Conservation (phyloP, 2,888 invertebrate species). For the Notodromas monacha region DNA sequence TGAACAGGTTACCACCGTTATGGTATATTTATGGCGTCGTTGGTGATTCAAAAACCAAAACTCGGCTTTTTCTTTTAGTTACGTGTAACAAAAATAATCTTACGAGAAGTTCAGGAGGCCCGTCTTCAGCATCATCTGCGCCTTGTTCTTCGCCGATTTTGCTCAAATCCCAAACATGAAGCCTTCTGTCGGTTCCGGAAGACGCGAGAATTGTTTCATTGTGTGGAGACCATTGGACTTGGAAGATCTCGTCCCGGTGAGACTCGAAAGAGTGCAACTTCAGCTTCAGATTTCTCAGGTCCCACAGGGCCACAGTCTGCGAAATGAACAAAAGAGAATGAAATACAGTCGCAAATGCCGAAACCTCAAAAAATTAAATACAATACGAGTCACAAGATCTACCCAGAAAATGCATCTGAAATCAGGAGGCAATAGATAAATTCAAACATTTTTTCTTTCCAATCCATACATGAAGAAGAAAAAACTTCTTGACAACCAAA, state of each 20-base stretch:
- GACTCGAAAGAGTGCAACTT: slow-evolving; percentile 98
- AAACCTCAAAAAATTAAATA: slow-evolving; percentile 2
- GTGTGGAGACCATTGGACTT: slow-evolving; percentile 98
- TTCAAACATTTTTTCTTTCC: no score
- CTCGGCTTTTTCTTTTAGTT: no score
- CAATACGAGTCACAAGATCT: no score
- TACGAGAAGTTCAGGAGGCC: slow-evolving; percentile 66
- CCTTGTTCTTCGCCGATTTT: slow-evolving; percentile 98
- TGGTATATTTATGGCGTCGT: no score
- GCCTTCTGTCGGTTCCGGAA: slow-evolving; percentile 77
- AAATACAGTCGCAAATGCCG: neutral
- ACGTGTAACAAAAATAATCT: no score
- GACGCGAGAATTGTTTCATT: slow-evolving; percentile 97
- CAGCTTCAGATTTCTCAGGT: slow-evolving; percentile 74
- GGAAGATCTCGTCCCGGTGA: slow-evolving; percentile 98
- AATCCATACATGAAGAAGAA: no score
- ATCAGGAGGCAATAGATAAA: slow-evolving; percentile 1
- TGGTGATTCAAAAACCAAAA: no score
- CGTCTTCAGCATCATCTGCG: slow-evolving; percentile 91
- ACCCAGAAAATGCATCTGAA: neutral
- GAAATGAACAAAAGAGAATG: slow-evolving; percentile 11
- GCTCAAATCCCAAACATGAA: slow-evolving; percentile 96
- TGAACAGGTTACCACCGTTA: no score
- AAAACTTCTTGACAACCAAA: no score
- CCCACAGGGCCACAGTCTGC: slow-evolving; percentile 72